These are phyloP conservation scores for Oriolus oriolus DNA, from an alignment of 2,113 vertebrate species.

Conservation along the genomic window DNA sequence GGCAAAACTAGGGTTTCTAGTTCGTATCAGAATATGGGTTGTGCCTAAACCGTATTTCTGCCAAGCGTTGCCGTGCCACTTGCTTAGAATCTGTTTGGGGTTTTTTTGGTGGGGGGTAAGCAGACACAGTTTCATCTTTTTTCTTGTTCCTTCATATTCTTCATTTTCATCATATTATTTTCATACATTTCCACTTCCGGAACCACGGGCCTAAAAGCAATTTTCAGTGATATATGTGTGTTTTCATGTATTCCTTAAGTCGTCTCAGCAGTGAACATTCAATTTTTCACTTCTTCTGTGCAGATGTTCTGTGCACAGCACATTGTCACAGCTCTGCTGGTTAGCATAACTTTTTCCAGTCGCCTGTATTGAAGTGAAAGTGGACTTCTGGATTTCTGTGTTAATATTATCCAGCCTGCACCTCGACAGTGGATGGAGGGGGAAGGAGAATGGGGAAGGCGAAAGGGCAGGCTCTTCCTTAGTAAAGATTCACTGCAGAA, in stretches of 20 bases:
- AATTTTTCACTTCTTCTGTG: not conserved
- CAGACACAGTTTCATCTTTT: not conserved
- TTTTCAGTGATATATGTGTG: not conserved
- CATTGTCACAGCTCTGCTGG: not conserved
- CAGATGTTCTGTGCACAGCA: not conserved
- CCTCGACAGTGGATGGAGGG: not conserved
- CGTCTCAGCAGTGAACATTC: not conserved
- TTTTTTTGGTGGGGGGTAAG: not conserved
- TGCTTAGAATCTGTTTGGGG: not conserved
- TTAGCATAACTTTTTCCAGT: not conserved
- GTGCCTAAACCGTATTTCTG: not conserved
- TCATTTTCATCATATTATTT: not conserved
- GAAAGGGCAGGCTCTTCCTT: not conserved
- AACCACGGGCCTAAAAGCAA: not conserved
- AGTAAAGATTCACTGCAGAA: not conserved
- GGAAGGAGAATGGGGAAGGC: not conserved
- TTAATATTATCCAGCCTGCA: not conserved
- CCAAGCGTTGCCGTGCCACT: fast-evolving
- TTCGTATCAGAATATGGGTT: not conserved
- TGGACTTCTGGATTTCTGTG: not conserved
- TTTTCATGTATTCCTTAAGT: not conserved
- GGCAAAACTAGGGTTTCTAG: not conserved
- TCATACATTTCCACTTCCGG: not conserved
- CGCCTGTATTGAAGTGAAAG: not conserved
- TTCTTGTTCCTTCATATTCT: not conserved